Evolutionary conservation across 1,140 invertebrate species (phyloP).

Genomic region (Aradophagus sp.): DNA sequence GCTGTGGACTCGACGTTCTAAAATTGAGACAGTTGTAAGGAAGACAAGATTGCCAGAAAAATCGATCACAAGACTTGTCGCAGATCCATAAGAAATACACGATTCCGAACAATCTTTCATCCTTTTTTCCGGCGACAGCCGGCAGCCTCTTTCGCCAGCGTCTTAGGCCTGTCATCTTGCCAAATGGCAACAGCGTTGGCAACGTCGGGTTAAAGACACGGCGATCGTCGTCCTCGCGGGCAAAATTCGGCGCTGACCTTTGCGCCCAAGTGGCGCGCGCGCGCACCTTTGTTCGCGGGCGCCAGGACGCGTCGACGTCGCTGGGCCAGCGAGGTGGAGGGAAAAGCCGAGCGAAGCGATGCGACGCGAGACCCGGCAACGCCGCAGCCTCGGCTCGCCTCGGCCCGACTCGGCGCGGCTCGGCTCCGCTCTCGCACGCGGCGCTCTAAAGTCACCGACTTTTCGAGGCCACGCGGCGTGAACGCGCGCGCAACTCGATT

Average conservation of each 20-base stretch:
- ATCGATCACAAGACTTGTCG: too few species aligned
- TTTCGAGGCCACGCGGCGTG: conserved; percentile 72
- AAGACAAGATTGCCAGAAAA: too few species aligned
- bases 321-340: not conserved
- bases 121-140: too few species aligned
- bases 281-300: conserved; percentile 26
- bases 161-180: conserved; percentile 36
- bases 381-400: conserved; percentile 62
- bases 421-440: conserved; percentile 49
- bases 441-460: conserved; percentile 72
- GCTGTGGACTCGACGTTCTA: too few species aligned
- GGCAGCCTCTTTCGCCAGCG: conserved; percentile 19
- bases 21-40: too few species aligned
- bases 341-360: not conserved
- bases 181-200: conserved; percentile 36
- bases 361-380: conserved; percentile 61
- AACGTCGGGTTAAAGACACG: conserved; percentile 42
- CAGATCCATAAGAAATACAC: too few species aligned
- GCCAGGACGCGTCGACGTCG: conserved; percentile 35
- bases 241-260: conserved; percentile 19
- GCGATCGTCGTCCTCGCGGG: conserved; percentile 3
- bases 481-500: conserved; percentile 64
- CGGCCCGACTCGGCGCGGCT: conserved; percentile 43
- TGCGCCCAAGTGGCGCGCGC: conserved; percentile 13
- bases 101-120: too few species aligned